Conservation (phyloP, 2,888 invertebrate genomes). For the Thecophora atra region DNA sequence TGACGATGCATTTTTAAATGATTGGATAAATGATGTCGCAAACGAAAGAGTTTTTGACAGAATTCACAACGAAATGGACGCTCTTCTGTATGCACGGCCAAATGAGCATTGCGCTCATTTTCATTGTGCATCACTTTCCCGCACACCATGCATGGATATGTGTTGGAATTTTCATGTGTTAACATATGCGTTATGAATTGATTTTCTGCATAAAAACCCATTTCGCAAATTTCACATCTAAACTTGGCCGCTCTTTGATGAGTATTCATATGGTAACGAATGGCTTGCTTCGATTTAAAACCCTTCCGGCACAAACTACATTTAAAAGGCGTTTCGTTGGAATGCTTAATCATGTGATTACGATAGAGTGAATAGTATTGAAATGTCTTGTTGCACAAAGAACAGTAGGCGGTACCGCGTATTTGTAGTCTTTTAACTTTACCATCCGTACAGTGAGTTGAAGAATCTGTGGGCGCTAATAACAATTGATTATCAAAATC, state of each 20-base stretch:
- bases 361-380: constrained; percentile 53
- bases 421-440: constrained; percentile 50
- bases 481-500: constrained; percentile 44
- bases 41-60: constrained; percentile 54
- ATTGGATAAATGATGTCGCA: constrained; percentile 53
- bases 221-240: constrained; percentile 66
- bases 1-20: constrained; percentile 53
- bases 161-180: constrained; percentile 49
- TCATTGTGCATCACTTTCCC: constrained; percentile 50
- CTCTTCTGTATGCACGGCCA: constrained; percentile 69
- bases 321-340: constrained; percentile 52
- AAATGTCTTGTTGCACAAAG: constrained; percentile 52
- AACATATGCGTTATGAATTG: constrained; percentile 51
- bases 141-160: constrained; percentile 53
- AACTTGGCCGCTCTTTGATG: constrained; percentile 51
- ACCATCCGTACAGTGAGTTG: constrained; percentile 27
- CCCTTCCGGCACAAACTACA: constrained; percentile 52
- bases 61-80: constrained; percentile 66
- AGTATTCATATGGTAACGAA: constrained; percentile 54
- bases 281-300: constrained; percentile 54
- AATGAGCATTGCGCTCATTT: constrained; percentile 53
- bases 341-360: constrained; percentile 55
- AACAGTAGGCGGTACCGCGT: constrained; percentile 51
- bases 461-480: constrained; percentile 39
- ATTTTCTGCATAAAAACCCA: constrained; percentile 61